phyloP scores from a whole-genome alignment of 2,113 vertebrate genomes.

The Hylia prasina region DNA sequence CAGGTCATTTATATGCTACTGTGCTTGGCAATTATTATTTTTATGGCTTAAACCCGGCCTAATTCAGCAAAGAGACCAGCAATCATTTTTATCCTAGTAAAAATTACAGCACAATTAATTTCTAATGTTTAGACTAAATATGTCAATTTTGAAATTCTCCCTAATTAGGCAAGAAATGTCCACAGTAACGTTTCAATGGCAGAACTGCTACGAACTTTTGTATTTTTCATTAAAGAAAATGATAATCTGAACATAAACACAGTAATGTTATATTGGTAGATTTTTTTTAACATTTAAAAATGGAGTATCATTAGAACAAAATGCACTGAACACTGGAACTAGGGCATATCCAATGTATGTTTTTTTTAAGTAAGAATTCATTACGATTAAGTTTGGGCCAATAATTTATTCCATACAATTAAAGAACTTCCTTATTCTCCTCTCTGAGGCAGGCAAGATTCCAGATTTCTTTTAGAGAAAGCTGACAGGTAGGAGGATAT shows the following conservation, averaged over 20 bases:
- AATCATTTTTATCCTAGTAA: background rate
- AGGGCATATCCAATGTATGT: background rate
- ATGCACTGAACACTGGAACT: background rate
- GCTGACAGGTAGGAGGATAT: background rate
- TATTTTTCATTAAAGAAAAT: background rate
- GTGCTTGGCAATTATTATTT: background rate
- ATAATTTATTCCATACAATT: background rate
- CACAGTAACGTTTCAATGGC: background rate
- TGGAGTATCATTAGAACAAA: background rate
- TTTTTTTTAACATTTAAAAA: background rate
- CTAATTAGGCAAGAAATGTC: background rate
- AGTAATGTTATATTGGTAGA: background rate
- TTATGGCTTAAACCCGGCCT: background rate
- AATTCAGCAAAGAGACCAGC: background rate
- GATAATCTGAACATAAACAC: background rate
- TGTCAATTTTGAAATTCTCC: background rate
- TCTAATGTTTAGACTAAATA: background rate
- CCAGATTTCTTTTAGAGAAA: constrained; percentile 3
- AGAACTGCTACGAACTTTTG: background rate
- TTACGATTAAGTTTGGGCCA: background rate
- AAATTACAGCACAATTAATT: background rate
- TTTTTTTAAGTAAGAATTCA: background rate
- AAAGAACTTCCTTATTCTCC: background rate
- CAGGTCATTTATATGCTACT: background rate
- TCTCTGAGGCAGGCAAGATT: constrained; percentile 16